Percentiles rank a stretch among this genome's conserved stretches.
These are phyloP conservation scores for Poecile montanus DNA, from an alignment of 2,797 vertebrate genomes.

Conservation along the genomic window DNA sequence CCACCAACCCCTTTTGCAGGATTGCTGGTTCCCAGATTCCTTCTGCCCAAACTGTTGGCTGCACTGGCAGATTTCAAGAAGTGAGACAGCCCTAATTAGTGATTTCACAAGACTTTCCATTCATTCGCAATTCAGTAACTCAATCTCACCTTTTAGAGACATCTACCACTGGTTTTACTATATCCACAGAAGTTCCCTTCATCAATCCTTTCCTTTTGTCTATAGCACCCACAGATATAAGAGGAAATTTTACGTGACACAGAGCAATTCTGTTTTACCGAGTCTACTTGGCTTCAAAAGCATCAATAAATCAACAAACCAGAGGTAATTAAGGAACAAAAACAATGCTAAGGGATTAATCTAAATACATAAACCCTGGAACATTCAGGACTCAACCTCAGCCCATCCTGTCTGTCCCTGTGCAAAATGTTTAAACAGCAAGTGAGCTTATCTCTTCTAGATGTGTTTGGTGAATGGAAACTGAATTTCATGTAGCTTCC, in stretches of 20 bases:
- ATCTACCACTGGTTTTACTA: background rate
- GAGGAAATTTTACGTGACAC: background rate
- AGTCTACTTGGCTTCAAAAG: background rate
- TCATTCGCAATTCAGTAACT: background rate
- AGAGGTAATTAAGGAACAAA: conserved; percentile 21
- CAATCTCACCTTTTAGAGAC: background rate
- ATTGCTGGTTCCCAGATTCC: background rate
- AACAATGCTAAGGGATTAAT: background rate
- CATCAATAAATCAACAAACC: conserved; percentile 33
- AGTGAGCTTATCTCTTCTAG: background rate
- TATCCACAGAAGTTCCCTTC: background rate
- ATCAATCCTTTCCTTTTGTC: background rate
- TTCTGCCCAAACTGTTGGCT: background rate
- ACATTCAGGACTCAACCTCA: background rate
- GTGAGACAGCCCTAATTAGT: background rate
- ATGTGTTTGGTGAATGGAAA: conserved; percentile 5
- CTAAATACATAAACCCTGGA: conserved; percentile 11
- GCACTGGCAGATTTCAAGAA: background rate
- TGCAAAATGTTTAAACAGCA: background rate
- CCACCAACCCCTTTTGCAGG: background rate
- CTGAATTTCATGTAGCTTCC: background rate
- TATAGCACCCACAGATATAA: background rate
- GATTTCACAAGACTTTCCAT: background rate
- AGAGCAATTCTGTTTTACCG: background rate
- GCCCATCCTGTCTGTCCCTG: background rate